Conservation (phyloP, 2,888 invertebrate species). For the Itoplectis maculator region DNA sequence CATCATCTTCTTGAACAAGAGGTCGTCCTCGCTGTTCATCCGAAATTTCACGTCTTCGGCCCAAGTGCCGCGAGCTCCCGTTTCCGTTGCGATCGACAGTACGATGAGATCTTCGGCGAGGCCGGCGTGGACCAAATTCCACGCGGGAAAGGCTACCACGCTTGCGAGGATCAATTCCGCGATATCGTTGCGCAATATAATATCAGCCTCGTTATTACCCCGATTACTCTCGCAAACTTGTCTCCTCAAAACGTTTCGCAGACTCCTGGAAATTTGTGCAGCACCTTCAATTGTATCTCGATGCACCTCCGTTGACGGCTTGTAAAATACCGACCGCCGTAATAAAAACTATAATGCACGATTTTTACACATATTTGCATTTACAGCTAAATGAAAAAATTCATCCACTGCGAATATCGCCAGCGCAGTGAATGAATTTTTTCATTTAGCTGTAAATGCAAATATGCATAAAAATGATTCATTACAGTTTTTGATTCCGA, state of each 20-base stretch:
- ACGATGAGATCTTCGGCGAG: slow-evolving; percentile 77
- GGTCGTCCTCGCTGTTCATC: slow-evolving; percentile 74
- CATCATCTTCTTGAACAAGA: slow-evolving; percentile 79
- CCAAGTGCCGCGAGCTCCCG: slow-evolving; percentile 75
- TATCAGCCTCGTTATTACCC: slow-evolving; percentile 70
- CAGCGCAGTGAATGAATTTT: no score
- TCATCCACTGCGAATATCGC: no score
- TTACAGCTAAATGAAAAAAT: no score
- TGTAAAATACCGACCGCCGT: no score
- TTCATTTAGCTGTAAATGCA: no score
- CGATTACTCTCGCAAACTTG: slow-evolving; percentile 68
- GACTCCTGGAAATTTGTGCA: slow-evolving; percentile 74
- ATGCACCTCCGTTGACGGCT: no score
- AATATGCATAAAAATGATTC: no score
- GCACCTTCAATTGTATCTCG: no score
- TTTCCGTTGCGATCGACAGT: slow-evolving; percentile 76
- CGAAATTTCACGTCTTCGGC: slow-evolving; percentile 73
- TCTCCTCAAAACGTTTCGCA: slow-evolving; percentile 74
- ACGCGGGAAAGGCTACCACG: slow-evolving; percentile 72
- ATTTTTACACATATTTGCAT: no score
- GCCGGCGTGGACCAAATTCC: slow-evolving; percentile 75
- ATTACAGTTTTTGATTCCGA: no score
- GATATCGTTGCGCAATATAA: slow-evolving; percentile 78
- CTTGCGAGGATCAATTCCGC: slow-evolving; percentile 76
- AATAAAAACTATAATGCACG: no score